A percentile compares a stretch with the other conserved stretches of the same genome.
These are phyloP conservation scores for Sebastolobus alascanus DNA, from an alignment of 2,797 vertebrate species.

Conservation along the genomic window DNA sequence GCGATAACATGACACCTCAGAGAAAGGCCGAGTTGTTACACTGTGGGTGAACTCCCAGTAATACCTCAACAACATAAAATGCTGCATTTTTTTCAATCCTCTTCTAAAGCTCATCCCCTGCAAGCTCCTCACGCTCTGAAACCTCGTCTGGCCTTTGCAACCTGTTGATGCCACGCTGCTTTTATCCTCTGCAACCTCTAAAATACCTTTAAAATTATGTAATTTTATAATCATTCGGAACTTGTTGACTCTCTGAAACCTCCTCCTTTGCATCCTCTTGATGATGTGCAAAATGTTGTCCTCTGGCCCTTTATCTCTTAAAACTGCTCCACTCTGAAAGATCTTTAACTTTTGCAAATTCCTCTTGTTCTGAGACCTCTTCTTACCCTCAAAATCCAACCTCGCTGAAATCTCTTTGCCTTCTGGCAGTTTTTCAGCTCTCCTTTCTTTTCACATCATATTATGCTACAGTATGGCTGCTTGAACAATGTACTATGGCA, in stretches of 20 bases:
- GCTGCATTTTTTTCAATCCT: constrained; percentile 26
- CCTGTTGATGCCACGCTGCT: constrained; percentile 38
- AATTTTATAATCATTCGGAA: constrained; percentile 40
- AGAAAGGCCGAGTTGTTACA: constrained; percentile 36
- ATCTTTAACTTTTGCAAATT: constrained; percentile 22
- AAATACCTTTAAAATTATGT: constrained; percentile 29
- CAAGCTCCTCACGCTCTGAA: constrained; percentile 46
- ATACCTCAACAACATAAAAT: constrained; percentile 43
- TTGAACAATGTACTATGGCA: background rate
- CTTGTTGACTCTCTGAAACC: constrained; percentile 53
- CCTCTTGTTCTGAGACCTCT: constrained; percentile 24
- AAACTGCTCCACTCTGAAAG: background rate
- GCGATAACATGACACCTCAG: constrained; percentile 41
- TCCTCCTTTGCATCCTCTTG: constrained; percentile 32
- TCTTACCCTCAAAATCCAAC: background rate
- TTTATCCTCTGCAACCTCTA: constrained; percentile 47
- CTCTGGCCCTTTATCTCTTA: constrained; percentile 8
- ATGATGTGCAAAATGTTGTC: constrained; percentile 26
- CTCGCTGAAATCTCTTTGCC: background rate
- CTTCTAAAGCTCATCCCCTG: constrained; percentile 51
- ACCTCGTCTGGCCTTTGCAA: constrained; percentile 43
- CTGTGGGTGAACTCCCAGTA: constrained; percentile 45
- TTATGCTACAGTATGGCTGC: background rate
- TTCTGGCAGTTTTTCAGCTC: background rate
- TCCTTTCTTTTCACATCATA: constrained; percentile 1